These are phyloP conservation scores for Yponomeuta sedellus DNA, from an alignment of 2,888 invertebrate species.

Conservation along the genomic window DNA sequence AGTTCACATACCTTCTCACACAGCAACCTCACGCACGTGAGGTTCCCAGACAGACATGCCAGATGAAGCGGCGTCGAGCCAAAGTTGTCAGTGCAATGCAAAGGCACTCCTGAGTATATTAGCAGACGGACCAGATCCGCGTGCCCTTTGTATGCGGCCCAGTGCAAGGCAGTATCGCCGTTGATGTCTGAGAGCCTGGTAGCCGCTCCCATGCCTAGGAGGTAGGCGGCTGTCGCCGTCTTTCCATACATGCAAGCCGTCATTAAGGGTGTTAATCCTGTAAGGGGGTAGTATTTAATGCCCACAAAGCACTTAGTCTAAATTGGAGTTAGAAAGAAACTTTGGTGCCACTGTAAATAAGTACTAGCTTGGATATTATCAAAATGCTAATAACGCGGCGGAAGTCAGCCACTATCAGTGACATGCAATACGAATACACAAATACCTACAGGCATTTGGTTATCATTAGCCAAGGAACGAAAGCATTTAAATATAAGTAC, in stretches of 20 bases:
- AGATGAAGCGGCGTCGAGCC: slow-evolving; percentile 94
- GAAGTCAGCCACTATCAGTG: no score
- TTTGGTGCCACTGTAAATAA: no score
- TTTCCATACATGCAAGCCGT: slow-evolving; percentile 95
- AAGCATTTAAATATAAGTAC: no score
- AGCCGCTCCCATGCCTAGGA: slow-evolving; percentile 92
- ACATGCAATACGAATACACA: no score
- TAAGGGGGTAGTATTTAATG: neutral
- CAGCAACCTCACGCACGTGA: slow-evolving; percentile 89
- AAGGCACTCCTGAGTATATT: slow-evolving; percentile 93
- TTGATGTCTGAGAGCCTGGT: slow-evolving; percentile 93
- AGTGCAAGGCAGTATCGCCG: slow-evolving; percentile 94
- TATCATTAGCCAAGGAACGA: no score
- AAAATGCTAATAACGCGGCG: no score
- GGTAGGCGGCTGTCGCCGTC: slow-evolving; percentile 91
- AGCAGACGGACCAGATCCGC: slow-evolving; percentile 90
- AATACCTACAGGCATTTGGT: no score
- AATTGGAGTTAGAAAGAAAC: no score
- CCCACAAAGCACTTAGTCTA: no score
- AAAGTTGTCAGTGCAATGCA: slow-evolving; percentile 93
- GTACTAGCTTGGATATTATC: no score
- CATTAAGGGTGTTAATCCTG: slow-evolving; percentile 89
- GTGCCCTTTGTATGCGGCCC: slow-evolving; percentile 96
- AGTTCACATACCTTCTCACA: slow-evolving; percentile 82
- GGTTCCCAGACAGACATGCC: slow-evolving; percentile 91